These are phyloP conservation scores for Sinhomidia bicolor DNA, from an alignment of 2,888 invertebrate genomes.

Conservation along the genomic window DNA sequence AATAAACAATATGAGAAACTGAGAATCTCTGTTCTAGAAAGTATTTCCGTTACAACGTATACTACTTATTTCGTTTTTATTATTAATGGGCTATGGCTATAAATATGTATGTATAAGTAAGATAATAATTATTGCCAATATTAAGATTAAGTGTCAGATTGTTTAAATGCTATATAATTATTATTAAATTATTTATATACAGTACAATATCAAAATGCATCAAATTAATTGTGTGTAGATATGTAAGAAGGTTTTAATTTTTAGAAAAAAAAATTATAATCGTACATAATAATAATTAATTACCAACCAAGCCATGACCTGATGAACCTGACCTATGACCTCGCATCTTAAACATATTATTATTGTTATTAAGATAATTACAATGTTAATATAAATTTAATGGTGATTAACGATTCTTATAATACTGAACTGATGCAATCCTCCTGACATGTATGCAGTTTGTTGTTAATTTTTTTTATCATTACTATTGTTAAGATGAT, in stretches of 20 bases:
- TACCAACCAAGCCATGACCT: constrained; percentile 59
- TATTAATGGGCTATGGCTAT: too few species aligned
- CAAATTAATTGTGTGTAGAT: not conserved
- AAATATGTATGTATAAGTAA: too few species aligned
- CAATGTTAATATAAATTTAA: not conserved
- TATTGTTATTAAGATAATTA: constrained; percentile 2
- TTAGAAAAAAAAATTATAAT: not conserved
- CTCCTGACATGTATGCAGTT: not conserved
- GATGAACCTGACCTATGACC: constrained; percentile 54
- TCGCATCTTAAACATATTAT: constrained; percentile 34
- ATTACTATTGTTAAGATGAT: not conserved
- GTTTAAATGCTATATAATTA: too few species aligned
- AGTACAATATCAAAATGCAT: not conserved
- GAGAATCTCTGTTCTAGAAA: not conserved
- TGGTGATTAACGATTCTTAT: not conserved
- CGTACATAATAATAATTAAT: not conserved
- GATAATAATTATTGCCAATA: too few species aligned
- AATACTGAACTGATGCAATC: constrained; percentile 19
- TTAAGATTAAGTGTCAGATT: too few species aligned
- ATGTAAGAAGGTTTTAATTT: not conserved
- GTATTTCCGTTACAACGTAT: too few species aligned
- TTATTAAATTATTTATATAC: not conserved
- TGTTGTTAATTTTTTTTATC: not conserved
- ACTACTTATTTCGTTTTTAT: too few species aligned
- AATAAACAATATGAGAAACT: too few species aligned